Base-by-base conservation (phyloP, 2,888 invertebrate species). In the Chouioia cunea region DNA sequence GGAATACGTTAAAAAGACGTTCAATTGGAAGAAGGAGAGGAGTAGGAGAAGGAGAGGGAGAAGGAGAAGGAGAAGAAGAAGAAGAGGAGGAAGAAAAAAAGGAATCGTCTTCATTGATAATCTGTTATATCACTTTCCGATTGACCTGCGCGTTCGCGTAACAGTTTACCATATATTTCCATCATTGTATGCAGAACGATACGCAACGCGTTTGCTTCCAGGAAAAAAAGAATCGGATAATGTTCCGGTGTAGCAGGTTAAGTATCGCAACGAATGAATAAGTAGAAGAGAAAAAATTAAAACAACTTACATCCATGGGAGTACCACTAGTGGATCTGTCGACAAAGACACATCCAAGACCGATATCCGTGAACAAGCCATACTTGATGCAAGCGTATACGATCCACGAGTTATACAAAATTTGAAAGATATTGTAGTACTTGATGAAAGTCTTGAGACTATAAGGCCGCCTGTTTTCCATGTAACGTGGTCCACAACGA, bases 391-490 rank as follows among this genome's bases (percentile, higher is more conserved):
- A 58, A 1, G 15, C 46, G 52, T 77, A 79, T 6, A 78, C 77
- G 20, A 80, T 54, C 66, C 58, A 65, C 0, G 65, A 10, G 44
- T 83, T 83, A 23, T 73, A 57, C 0, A 82, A n/a, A 18, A 82
- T 77, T 90, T 96, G 96, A 59, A 90, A 82, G n/a, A 93, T 85
- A 83, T 97, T 96, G 86, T 96, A 97, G 77, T 89, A 87, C 71
- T 91, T 89, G 75, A 96, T 91, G 44, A 92, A 81, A 2, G 83
- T 87, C 75, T 90, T 90, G 43, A 96, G 84, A 14, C 91, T 85
- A 80, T 89, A 92, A 0, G 96, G 89, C 74, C 88, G 87, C 64
- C 92, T 88, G 77, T 90, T 85, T 79, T 88, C 88, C 96, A 97
- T 97, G 77, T 89, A 89, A 12, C 80, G 80, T 0, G 93, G 93